These are phyloP conservation scores for Drosophila persimilis DNA, from an alignment of 1,140 invertebrate genomes.

Conservation along the genomic window DNA sequence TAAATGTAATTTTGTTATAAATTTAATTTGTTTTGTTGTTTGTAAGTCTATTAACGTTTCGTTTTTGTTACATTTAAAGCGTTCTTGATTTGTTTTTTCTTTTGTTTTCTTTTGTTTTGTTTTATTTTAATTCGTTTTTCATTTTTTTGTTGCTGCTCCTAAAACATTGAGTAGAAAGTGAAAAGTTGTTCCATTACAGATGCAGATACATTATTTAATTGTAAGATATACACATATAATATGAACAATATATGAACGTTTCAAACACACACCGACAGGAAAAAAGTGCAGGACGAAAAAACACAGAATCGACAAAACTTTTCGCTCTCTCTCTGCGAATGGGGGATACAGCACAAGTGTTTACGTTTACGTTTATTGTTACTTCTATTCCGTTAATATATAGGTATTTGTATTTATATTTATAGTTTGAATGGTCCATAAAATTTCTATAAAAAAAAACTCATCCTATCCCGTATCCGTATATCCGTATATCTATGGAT, in stretches of 20 bases:
- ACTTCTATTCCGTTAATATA: conserved; percentile 46
- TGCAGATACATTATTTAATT: conserved; percentile 9
- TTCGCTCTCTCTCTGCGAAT: conserved; percentile 7
- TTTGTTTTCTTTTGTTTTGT: conserved; percentile 35
- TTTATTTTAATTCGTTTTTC: conserved; percentile 30
- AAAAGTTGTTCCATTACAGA: conserved; percentile 39
- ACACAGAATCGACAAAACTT: conserved; percentile 28
- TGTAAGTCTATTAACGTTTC: conserved; percentile 80
- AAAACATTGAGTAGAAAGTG: conserved; percentile 72
- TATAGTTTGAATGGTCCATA: conserved; percentile 67
- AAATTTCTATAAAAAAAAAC: conserved; percentile 71
- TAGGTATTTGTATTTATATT: conserved; percentile 28
- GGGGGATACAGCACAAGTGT: conserved; percentile 11
- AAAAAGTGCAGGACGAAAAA: conserved; percentile 12
- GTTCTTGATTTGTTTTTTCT: conserved; percentile 66
- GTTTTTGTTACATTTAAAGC: conserved; percentile 82
- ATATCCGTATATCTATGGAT: conserved; percentile 23
- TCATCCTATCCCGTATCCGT: conserved; percentile 13
- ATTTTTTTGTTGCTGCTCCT: conserved; percentile 58
- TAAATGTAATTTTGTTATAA: conserved; percentile 32
- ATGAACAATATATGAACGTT: conserved; percentile 13
- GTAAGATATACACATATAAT: conserved; percentile 3
- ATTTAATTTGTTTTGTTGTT: conserved; percentile 30
- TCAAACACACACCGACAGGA: too few relatives aligned
- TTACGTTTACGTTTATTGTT: conserved; percentile 3